Percentiles rank a stretch among this genome's conserved stretches.
phyloP scores from a whole-genome alignment of 2,888 invertebrate genomes.

The Mechanitis mazaeus region DNA sequence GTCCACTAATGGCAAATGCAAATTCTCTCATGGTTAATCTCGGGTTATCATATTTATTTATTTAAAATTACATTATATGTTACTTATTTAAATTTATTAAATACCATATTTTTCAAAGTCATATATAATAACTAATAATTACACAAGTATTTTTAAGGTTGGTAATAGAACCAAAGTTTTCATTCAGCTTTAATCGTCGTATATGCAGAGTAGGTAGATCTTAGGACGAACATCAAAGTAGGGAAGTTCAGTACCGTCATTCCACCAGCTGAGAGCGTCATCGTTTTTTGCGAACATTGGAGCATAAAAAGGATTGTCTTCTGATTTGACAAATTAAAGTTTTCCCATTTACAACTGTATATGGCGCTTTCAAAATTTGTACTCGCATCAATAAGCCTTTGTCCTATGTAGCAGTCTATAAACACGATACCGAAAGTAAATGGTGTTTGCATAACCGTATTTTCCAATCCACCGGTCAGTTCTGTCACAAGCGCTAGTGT shows the following conservation, averaged over 20 bases:
- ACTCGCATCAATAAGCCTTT: no score
- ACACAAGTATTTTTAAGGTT: no score
- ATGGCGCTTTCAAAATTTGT: conserved; percentile 33
- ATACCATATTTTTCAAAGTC: no score
- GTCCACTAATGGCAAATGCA: no score
- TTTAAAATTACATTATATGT: no score
- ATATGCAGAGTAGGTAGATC: conserved; percentile 48
- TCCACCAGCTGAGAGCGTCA: conserved; percentile 48
- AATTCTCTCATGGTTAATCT: no score
- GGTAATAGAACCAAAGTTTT: no score
- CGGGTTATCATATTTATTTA: no score
- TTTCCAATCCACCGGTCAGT: conserved; percentile 46
- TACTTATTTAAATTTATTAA: no score
- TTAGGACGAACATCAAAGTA: conserved; percentile 44
- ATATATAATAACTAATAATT: no score
- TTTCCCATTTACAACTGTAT: conserved; percentile 38
- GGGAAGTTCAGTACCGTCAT: conserved; percentile 40
- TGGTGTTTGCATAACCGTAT: conserved; percentile 45
- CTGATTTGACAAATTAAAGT: conserved; percentile 16
- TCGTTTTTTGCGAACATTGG: conserved; percentile 43
- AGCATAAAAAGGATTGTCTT: conserved; percentile 37
- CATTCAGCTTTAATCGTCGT: conserved; percentile 37
- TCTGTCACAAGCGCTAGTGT: conserved; percentile 42
- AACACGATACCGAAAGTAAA: conserved; percentile 41
- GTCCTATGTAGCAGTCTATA: conserved; percentile 24